Evolutionary conservation across 2,113 vertebrate genomes (phyloP).

Genomic region (Podocnemis expansa): DNA sequence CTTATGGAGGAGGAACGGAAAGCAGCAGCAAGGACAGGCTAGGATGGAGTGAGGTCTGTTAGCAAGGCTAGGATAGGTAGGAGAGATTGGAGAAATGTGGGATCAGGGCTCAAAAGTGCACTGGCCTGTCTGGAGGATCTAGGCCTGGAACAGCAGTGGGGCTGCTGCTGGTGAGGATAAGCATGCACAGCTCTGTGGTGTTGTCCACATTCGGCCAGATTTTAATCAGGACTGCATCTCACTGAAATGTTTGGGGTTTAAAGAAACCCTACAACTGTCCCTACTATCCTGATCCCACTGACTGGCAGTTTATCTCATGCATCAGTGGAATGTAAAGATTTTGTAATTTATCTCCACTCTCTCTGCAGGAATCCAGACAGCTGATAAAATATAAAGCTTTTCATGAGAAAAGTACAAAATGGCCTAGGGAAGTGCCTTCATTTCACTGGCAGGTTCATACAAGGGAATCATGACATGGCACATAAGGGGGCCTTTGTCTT

Average conservation of each 20-base stretch:
- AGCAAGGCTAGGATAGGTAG: background rate
- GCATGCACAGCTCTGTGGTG: background rate
- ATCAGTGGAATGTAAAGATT: background rate
- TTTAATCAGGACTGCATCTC: background rate
- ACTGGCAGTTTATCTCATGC: background rate
- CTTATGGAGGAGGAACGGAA: background rate
- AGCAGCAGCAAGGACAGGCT: background rate
- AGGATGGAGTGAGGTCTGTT: background rate
- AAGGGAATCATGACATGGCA: constrained; percentile 18
- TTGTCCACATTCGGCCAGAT: accelerated
- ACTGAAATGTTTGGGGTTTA: background rate
- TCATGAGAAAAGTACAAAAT: constrained; percentile 34
- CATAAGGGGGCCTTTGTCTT: constrained; percentile 67
- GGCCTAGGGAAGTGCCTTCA: constrained; percentile 48
- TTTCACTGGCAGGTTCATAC: constrained; percentile 69
- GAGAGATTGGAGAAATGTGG: background rate
- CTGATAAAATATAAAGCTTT: constrained; percentile 63
- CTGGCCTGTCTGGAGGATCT: background rate
- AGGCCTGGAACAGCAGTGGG: background rate
- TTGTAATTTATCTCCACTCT: background rate
- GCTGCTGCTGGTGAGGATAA: background rate
- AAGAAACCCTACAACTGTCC: background rate
- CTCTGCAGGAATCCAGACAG: constrained; percentile 23
- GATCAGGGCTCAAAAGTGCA: background rate
- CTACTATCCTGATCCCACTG: background rate